A percentile compares a stretch with the other conserved stretches of the same genome.
phyloP scores from a whole-genome alignment of 2,113 vertebrate genomes.

The Callopanchax toddi region DNA sequence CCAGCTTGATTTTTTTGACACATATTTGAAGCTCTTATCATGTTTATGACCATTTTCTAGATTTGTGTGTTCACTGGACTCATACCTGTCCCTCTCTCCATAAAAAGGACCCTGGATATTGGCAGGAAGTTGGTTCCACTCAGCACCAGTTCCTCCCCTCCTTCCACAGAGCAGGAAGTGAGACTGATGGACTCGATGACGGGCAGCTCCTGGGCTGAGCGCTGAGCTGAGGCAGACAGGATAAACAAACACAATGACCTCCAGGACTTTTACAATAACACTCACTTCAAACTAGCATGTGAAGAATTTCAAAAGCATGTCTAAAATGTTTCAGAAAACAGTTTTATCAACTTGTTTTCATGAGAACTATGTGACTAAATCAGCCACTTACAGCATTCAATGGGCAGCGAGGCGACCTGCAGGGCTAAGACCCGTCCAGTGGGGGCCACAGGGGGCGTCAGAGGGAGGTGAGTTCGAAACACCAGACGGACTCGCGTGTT shows the following conservation, averaged over 20 bases:
- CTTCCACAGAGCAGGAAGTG: slow-evolving; percentile 86
- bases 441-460: slow-evolving; percentile 72
- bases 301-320: no score
- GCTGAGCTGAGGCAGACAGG: slow-evolving; percentile 82
- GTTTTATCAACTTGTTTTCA: background rate
- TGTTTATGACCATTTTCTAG: no score
- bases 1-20: no score
- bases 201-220: slow-evolving; percentile 92
- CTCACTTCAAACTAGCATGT: no score
- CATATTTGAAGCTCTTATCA: no score
- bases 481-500: slow-evolving; percentile 90
- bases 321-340: no score
- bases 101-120: slow-evolving; percentile 89
- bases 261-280: no score
- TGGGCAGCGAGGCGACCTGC: slow-evolving; percentile 88
- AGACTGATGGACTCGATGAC: slow-evolving; percentile 88
- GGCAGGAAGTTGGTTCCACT: slow-evolving; percentile 88
- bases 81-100: slow-evolving; percentile 88
- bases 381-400: slow-evolving; percentile 90
- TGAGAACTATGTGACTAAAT: background rate
- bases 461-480: slow-evolving; percentile 88
- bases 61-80: background rate
- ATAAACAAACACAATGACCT: background rate
- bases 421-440: slow-evolving; percentile 86
- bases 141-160: slow-evolving; percentile 87